Conservation (phyloP, 2,888 invertebrate genomes). For the Adelognathus sp. region DNA sequence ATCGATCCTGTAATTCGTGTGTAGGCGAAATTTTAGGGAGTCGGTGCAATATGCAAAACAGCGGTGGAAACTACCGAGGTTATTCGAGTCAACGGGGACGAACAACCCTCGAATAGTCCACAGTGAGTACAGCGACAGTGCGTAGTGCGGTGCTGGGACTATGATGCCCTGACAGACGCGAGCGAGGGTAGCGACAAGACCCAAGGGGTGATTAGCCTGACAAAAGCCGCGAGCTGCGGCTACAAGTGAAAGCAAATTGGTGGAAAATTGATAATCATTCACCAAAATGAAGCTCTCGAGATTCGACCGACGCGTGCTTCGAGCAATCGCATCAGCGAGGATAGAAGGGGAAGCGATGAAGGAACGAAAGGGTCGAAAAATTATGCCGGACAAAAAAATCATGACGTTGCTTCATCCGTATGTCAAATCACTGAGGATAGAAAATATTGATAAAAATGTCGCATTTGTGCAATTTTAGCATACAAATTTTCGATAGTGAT, state of each 20-base stretch:
- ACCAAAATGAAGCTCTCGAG: slow-evolving; percentile 73
- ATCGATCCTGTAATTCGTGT: neutral
- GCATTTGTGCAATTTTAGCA: too few species aligned
- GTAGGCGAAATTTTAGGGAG: neutral
- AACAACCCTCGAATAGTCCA: neutral
- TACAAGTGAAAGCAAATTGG: slow-evolving; percentile 81
- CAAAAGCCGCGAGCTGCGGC: slow-evolving; percentile 77
- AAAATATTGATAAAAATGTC: too few species aligned
- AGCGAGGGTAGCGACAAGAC: slow-evolving; percentile 67
- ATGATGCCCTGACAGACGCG: slow-evolving; percentile 62
- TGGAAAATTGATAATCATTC: slow-evolving; percentile 81
- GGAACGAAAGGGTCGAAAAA: neutral
- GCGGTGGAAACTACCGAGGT: slow-evolving; percentile 23
- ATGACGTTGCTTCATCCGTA: neutral
- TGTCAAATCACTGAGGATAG: slow-evolving; percentile 51
- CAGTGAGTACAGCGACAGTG: too few species aligned
- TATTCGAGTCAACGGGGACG: slow-evolving; percentile 39
- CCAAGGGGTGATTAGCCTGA: slow-evolving; percentile 79
- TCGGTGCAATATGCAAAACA: slow-evolving; percentile 44
- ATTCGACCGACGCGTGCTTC: slow-evolving; percentile 35
- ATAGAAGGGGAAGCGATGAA: neutral
- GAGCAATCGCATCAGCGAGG: neutral
- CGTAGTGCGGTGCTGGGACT: slow-evolving; percentile 59
- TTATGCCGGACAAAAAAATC: neutral
- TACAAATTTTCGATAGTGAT: too few species aligned